Evolutionary conservation across 2,113 vertebrate species (phyloP), one percentile per base, ranked within the genome.

Genomic region (Maccullochella peelii): DNA sequence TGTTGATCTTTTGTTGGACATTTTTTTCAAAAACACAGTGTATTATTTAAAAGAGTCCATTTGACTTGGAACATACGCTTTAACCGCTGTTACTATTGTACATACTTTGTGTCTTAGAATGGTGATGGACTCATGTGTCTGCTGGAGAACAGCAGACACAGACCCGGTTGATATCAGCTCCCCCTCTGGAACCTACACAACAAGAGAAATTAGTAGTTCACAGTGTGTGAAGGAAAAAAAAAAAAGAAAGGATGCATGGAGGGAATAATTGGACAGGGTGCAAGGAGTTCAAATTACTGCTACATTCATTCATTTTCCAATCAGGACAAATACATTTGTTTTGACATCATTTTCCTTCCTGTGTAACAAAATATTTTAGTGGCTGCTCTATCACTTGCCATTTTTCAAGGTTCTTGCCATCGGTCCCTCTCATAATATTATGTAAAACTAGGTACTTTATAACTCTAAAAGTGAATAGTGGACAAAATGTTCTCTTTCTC

Each of bases 71-170:
- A 40, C 9, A 2, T 8, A 7, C 27, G 52, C 42, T 42, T 18
- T 18, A 52, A 47, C 36, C 14, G 72, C 21, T 62, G 8, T 30
- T 36, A 67, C 44, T 25, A n/a, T 12, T 27, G 25, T 21, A 80
- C 86, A 0, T 82, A 88, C 87, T 49, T 81, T 72, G 77, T 75
- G 25, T 81, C 62, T 89, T 5, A 93, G 79, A 62, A 25, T 25
- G 21, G 50, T 16, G 25, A 85, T 74, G 62, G 91, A 83, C 55
- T 88, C 40, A 0, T 83, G 75, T 42, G 75, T 80, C 52, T 8
- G n/a, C 54, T 85, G 85, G n/a, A 92, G 84, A 47, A 86, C 76
- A 30, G 62, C 70, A 18, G 83, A 83, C 55, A 58, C 59, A 21
- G 72, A 89, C 20, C 52, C 83, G 2, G 59, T 12, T 21, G 84